Conservation (phyloP, 2,113 vertebrate species). For the Cranoglanis bouderius region DNA sequence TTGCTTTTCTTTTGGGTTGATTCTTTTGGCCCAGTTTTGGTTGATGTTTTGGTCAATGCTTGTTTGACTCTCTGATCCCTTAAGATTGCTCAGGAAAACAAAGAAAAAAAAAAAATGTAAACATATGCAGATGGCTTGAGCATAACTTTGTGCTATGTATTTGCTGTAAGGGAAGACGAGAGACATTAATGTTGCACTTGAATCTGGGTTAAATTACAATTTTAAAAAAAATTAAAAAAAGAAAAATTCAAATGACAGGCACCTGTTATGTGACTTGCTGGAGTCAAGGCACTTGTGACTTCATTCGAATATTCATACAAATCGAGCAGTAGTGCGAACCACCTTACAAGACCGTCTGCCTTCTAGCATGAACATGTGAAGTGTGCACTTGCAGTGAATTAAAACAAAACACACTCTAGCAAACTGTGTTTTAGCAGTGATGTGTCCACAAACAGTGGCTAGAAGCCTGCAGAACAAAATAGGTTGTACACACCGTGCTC, state of each 20-base stretch:
- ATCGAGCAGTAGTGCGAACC: neutral
- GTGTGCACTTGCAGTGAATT: conserved; percentile 3
- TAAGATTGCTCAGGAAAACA: neutral
- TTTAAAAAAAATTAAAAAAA: neutral
- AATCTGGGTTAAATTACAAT: neutral
- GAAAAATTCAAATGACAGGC: neutral
- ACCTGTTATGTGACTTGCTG: neutral
- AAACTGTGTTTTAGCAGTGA: neutral
- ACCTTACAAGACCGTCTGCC: neutral
- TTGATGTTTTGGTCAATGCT: neutral
- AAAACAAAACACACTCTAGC: conserved; percentile 12
- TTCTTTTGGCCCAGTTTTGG: neutral
- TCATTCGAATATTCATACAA: neutral
- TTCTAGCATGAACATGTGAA: conserved; percentile 12
- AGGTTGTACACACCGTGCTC: neutral
- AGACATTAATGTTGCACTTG: neutral
- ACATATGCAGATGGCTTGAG: neutral
- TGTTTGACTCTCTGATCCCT: neutral
- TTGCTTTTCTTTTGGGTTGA: neutral
- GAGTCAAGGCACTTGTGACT: neutral
- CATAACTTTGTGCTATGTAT: neutral
- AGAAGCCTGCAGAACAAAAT: neutral
- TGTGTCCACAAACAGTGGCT: conserved; percentile 12
- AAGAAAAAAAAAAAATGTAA: neutral
- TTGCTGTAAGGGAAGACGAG: neutral